Base-by-base conservation (phyloP, 2,113 vertebrate genomes). In the Monopterus albus region DNA sequence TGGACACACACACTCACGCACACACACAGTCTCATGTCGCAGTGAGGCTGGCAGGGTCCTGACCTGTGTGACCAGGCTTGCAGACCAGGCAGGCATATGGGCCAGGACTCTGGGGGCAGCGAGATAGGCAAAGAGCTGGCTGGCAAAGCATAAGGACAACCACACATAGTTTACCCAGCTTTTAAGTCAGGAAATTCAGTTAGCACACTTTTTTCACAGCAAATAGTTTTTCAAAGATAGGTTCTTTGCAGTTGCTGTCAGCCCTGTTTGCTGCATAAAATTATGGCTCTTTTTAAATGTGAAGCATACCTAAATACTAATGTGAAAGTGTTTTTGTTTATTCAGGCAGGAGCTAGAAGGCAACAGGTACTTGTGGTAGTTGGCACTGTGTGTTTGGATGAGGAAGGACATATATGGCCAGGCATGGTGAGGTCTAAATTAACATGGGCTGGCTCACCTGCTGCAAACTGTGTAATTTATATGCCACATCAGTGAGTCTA, bases 11-110 rank as follows among this genome's bases (percentile, higher is more conserved):
- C 68, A 11, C 20, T 31, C 72, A 33, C 60, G 47, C 50, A 33
- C 59, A 36, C 52, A 72, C 59, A 69, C 20, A 28, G 68, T 36
- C 47, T 49, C 1, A 15, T 59, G 55, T 82, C 77, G 60, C 74
- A 64, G 69, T 53, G 68, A 78, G 78, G 68, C 78, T 91, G 85
- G 87, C 87, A 85, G 85, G 90, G 82, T 88, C 85, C 66, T 83
- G 90, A 90, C 85, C 88, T 51, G 71, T 63, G 78, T 81, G 87
- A 87, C 78, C 87, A 62, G 49, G 73, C 64, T 70, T 38, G 52
- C 64, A 58, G 78, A 77, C 78, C 74, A 79, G 47, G 72, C 80
- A 84, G 77, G 83, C 84, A 72, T 76, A 82, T 79, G 85, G 84
- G 73, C 85, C 89, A 80, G 79, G 50, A 61, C 66, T 77, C 78